phyloP scores from a whole-genome alignment of 2,888 invertebrate species.

The Ctena decussata region DNA sequence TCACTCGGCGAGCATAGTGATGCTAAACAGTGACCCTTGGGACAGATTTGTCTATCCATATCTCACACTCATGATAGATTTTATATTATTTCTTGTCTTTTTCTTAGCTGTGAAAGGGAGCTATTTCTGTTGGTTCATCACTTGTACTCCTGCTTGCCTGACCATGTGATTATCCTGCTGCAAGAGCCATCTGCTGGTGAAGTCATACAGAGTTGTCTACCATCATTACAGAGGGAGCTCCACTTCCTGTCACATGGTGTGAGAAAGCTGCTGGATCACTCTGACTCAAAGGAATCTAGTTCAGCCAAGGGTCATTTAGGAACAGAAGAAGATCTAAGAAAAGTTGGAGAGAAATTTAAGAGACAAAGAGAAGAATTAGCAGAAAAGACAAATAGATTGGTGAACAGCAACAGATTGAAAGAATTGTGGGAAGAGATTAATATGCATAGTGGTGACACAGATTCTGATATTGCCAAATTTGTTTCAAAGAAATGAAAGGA shows the following conservation, averaged over 20 bases:
- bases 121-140: constrained; percentile 59
- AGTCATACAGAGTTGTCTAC: constrained; percentile 26
- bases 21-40: too few species aligned
- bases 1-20: too few species aligned
- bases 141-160: constrained; percentile 59
- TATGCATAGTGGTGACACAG: constrained; percentile 15
- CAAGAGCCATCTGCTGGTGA: constrained; percentile 12
- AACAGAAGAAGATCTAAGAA: constrained; percentile 21
- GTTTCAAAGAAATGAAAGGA: not conserved
- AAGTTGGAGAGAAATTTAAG: constrained; percentile 58
- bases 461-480: constrained; percentile 8
- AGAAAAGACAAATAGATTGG: constrained; percentile 19
- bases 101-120: constrained; percentile 45
- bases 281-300: constrained; percentile 1
- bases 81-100: too few species aligned
- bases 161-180: constrained; percentile 57
- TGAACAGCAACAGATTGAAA: constrained; percentile 30
- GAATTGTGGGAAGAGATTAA: constrained; percentile 13
- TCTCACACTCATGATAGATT: too few species aligned
- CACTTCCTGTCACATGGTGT: constrained; percentile 47
- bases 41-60: too few species aligned
- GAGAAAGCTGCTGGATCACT: constrained; percentile 39
- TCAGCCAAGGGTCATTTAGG: not conserved
- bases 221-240: constrained; percentile 43
- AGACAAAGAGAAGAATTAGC: constrained; percentile 30